phyloP scores from a whole-genome alignment of 2,113 vertebrate species.

The Seriola aureovittata region DNA sequence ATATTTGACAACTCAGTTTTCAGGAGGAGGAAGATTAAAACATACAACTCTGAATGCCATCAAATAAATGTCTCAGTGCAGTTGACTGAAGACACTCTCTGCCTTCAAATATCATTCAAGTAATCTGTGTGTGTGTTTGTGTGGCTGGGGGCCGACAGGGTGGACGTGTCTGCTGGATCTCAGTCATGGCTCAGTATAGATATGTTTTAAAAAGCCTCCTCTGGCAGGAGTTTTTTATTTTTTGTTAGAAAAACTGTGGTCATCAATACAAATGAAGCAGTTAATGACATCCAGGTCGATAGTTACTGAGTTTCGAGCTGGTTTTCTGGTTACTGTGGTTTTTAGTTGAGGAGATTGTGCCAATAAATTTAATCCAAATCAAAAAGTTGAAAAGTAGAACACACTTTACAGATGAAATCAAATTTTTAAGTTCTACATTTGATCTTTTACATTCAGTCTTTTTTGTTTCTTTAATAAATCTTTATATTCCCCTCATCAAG shows the following conservation, averaged over 20 bases:
- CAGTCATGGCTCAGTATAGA: not conserved
- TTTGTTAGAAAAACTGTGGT: not conserved
- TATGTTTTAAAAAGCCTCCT: not conserved
- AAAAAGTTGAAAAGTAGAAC: too few species aligned
- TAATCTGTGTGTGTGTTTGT: not conserved
- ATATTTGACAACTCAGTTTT: conserved; percentile 40
- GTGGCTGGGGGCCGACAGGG: rapidly evolving
- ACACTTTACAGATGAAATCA: too few species aligned
- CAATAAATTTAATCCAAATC: too few species aligned
- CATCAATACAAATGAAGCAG: not conserved
- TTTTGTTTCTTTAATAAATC: too few species aligned
- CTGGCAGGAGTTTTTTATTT: not conserved
- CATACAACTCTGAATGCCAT: not conserved
- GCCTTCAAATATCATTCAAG: not conserved
- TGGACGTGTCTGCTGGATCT: not conserved
- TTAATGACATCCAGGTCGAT: too few species aligned
- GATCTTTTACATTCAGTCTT: too few species aligned
- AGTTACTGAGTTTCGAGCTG: too few species aligned
- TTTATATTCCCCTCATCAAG: too few species aligned
- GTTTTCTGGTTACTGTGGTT: too few species aligned
- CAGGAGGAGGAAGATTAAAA: conserved; percentile 31
- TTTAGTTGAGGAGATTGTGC: too few species aligned
- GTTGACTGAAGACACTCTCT: not conserved
- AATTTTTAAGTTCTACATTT: too few species aligned
- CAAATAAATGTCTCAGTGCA: conserved; percentile 25